Base-by-base conservation (phyloP, 1,140 invertebrate genomes). In the Drosophila erecta region DNA sequence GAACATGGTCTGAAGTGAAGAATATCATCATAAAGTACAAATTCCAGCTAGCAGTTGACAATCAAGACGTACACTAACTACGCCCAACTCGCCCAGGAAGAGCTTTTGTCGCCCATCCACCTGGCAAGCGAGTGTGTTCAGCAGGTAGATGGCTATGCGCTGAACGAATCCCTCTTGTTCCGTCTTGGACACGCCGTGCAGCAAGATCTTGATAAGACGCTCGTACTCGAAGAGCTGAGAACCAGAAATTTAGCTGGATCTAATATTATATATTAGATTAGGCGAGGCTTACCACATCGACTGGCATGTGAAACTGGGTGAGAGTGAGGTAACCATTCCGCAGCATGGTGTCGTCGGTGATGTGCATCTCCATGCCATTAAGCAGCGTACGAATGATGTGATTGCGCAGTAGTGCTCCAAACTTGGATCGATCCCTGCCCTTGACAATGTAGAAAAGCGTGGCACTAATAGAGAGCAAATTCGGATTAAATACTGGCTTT, bases 111-210 rank as follows among this genome's bases (percentile, higher is more conserved):
- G 94, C 6, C 97, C 97, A 90, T 99, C 98, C 4, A 99, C 98
- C 93, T 99, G 98, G 92, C 98, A 99, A 4, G 98, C 98, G 47
- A 99, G 93, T 7, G 97, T 98, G 93, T 99, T 99, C 5, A 99
- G 94, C 71, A 99, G 93, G 93, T 98, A 99, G 71, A 99, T 98
- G 14, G 97, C 97, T 76, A 99, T 98, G 62, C 98, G 95, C 92
- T 98, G 98, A 5, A 99, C 97, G 92, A 99, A 98, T 41, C 96
- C 95, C 92, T 98, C 97, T 56, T 97, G 96, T 79, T 96, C 95
- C 47, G 96, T 95, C 73, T 96, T 94, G 33, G 95, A 94, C 2
- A 98, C 96, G 35, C 98, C 97, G 87, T 96, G 94, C 46, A 99
- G 92, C 14, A 99, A 93, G 54, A 99, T 95, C 69, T 95, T 95